A percentile compares a stretch with the other conserved stretches of the same genome.
Conservation (phyloP, 2,113 vertebrate species). For the Prunella fulvescens region DNA sequence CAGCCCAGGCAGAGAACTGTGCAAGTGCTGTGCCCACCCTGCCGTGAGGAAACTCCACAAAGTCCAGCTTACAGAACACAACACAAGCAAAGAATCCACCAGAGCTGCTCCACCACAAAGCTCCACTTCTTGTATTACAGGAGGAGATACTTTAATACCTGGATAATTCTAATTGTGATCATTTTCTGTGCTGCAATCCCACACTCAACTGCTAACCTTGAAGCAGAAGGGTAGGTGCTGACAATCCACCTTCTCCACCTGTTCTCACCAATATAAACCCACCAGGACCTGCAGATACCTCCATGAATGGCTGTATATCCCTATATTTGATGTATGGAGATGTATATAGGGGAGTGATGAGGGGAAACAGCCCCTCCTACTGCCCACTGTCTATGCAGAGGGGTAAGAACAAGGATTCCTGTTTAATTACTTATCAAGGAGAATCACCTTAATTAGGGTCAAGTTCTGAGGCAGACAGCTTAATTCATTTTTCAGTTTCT, state of each 20-base stretch:
- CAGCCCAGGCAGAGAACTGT: neutral
- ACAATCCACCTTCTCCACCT: neutral
- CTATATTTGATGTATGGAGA: neutral
- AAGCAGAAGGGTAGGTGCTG: neutral
- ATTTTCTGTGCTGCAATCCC: neutral
- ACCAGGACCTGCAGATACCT: neutral
- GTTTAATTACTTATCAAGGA: conserved; percentile 81
- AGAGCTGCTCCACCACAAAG: neutral
- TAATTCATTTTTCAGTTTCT: conserved; percentile 23
- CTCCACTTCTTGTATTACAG: neutral
- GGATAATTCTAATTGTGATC: neutral
- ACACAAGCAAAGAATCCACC: neutral
- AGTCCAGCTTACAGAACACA: neutral
- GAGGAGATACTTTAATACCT: neutral
- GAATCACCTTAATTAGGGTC: conserved; percentile 77
- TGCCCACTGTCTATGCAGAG: neutral
- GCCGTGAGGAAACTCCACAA: neutral
- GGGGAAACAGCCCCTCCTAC: neutral
- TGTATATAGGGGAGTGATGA: neutral
- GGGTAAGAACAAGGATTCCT: conserved; percentile 26
- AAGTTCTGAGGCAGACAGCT: neutral
- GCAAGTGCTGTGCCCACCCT: neutral
- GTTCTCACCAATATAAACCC: neutral
- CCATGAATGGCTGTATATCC: neutral
- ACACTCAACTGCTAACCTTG: neutral